Percentiles rank a stretch among this genome's conserved stretches.
Evolutionary conservation across 2,113 vertebrate species (phyloP).

Genomic region (Cavia porcellus): DNA sequence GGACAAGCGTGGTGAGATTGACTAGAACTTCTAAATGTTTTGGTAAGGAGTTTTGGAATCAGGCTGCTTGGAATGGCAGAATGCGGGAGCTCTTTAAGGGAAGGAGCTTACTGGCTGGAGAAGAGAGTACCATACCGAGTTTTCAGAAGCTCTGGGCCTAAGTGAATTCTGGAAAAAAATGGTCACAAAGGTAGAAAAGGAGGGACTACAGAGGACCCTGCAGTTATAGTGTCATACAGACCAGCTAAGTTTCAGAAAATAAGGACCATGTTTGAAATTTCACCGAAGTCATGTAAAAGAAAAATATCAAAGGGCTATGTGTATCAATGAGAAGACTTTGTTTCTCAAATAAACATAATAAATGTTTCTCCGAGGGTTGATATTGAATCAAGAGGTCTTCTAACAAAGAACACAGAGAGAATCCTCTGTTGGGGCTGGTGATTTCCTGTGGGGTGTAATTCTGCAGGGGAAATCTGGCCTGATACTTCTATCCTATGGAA

Average conservation of each 20-base stretch:
- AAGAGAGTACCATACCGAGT: background rate
- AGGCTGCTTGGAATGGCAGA: background rate
- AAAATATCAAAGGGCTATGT: background rate
- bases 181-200: background rate
- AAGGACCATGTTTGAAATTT: constrained; percentile 20
- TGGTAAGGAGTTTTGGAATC: background rate
- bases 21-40: background rate
- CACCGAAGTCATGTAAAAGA: background rate
- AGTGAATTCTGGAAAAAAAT: background rate
- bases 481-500: background rate
- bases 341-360: background rate
- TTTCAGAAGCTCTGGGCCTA: background rate
- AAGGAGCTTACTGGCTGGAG: background rate
- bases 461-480: background rate
- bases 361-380: background rate
- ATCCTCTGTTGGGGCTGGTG: background rate
- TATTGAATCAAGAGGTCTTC: background rate
- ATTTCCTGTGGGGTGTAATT: background rate
- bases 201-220: background rate
- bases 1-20: background rate
- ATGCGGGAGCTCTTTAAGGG: background rate
- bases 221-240: background rate
- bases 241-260: background rate
- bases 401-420: background rate
- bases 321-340: background rate